These are phyloP conservation scores for Myopa tessellatipennis DNA, from an alignment of 2,888 invertebrate species.

Conservation along the genomic window DNA sequence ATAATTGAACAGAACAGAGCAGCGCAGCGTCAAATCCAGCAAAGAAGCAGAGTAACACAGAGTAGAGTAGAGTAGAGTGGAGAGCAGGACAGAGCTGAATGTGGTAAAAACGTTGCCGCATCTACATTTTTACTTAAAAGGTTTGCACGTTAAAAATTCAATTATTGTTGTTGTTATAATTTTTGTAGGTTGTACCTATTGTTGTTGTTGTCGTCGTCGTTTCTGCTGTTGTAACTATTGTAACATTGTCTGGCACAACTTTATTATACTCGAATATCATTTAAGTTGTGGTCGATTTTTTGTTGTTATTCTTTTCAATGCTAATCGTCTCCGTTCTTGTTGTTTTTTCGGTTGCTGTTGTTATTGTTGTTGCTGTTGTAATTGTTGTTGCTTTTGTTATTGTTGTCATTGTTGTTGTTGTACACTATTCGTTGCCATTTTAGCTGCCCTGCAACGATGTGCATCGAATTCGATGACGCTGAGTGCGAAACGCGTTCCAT, in stretches of 20 bases:
- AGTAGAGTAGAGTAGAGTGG: too few relatives aligned
- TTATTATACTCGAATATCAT: slow-evolving; percentile 11
- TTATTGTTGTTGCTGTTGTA: not conserved
- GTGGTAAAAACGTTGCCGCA: not conserved
- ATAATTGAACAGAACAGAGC: not conserved
- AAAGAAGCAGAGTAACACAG: too few relatives aligned
- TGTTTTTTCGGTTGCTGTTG: not conserved
- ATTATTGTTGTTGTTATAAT: slow-evolving; percentile 33
- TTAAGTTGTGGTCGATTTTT: not conserved
- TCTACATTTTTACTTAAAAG: slow-evolving; percentile 15
- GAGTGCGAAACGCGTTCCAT: slow-evolving; percentile 30
- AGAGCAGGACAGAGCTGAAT: too few relatives aligned
- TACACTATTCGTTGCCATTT: not conserved
- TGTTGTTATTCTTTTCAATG: not conserved
- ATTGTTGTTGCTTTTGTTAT: not conserved
- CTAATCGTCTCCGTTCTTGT: not conserved
- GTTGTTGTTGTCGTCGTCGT: slow-evolving; percentile 20
- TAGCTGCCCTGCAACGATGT: slow-evolving; percentile 18
- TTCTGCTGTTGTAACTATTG: not conserved
- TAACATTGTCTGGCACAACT: slow-evolving; percentile 17
- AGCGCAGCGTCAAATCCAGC: not conserved
- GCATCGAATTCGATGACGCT: slow-evolving; percentile 25
- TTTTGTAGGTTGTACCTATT: slow-evolving; percentile 14
- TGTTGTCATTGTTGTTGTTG: not conserved
- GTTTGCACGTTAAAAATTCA: slow-evolving; percentile 36